A percentile compares a stretch with the other conserved stretches of the same genome.
phyloP scores from a whole-genome alignment of 2,113 vertebrate genomes.

The Ivindomyrus marchei region DNA sequence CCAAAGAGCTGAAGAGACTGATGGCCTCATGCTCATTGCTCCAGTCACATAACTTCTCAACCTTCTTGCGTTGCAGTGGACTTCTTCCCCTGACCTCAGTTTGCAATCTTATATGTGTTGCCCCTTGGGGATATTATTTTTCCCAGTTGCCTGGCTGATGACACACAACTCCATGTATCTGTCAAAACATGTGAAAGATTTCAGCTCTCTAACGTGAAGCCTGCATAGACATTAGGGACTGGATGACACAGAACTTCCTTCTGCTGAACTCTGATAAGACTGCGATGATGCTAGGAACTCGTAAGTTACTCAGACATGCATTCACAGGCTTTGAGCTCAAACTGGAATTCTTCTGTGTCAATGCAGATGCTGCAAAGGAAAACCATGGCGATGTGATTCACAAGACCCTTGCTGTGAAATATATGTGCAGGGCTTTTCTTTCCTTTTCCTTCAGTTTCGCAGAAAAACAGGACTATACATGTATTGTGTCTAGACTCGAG shows the following conservation, averaged over 20 bases:
- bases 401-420: background rate
- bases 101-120: background rate
- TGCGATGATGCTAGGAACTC: background rate
- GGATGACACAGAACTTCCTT: background rate
- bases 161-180: slow-evolving; percentile 4
- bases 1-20: background rate
- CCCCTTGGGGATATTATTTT: background rate
- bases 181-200: background rate
- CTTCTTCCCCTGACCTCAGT: background rate
- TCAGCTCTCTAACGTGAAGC: background rate
- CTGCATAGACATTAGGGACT: background rate
- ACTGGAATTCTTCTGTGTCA: background rate
- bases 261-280: background rate
- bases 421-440: background rate
- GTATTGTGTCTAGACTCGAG: background rate
- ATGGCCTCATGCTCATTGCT: background rate
- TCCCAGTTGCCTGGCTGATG: background rate
- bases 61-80: background rate
- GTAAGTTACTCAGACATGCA: background rate
- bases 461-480: background rate
- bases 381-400: background rate
- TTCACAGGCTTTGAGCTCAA: background rate
- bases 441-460: background rate
- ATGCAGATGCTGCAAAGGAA: background rate
- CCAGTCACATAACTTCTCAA: background rate